Evolutionary conservation across 2,888 invertebrate genomes (phyloP), one percentile per base, ranked within the genome.

Genomic region (Agrochola macilenta): DNA sequence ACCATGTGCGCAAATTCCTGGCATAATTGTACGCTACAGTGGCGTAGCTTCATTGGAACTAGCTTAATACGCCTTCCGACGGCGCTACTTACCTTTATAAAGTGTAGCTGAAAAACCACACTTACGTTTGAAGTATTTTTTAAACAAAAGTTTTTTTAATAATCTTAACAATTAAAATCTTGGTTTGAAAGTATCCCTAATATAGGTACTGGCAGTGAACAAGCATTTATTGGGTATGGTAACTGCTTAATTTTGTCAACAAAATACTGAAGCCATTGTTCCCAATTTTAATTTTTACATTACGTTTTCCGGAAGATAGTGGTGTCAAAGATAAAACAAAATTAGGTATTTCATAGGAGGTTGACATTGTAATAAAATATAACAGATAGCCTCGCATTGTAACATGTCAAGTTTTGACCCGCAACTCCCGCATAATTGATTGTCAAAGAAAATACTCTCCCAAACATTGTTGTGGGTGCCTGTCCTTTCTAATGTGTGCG

Each of bases 1-100:
- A 60, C 75, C 64, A 91, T 92, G 92, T 92, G 93, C 92, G 92
- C 89, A 90, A 93, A 95, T 95, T 95, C 94, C 95, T 89, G 82
- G 89, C 88, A 94, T 94, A 91, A 84, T 92, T 75, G 88, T 83
- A 86, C 88, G 88, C 89, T 89, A 89, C 88, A 88, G 79, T 49
- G 70, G 74, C 78, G 65, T 20, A 60, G 54, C 69, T 79, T 85
- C 77, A 84, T 74, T 84, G 85, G 78, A 78, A 81, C 83, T 69
- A 80, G 79, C 81, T 86, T 86, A 82, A 89, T 88, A 79, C 79
- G 81, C 85, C 72, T 84, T 77, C 76, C 7, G 43, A 63, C 20
- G n/a, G 2, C 17, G 35, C 14, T 14, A 8, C 26, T 60, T 79
- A 14, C 20, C 12, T 61, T 72, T n/a, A 35, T 3, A 49, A 26